These are phyloP conservation scores for Watsonalla binaria DNA, from an alignment of 2,888 invertebrate genomes.

Conservation along the genomic window DNA sequence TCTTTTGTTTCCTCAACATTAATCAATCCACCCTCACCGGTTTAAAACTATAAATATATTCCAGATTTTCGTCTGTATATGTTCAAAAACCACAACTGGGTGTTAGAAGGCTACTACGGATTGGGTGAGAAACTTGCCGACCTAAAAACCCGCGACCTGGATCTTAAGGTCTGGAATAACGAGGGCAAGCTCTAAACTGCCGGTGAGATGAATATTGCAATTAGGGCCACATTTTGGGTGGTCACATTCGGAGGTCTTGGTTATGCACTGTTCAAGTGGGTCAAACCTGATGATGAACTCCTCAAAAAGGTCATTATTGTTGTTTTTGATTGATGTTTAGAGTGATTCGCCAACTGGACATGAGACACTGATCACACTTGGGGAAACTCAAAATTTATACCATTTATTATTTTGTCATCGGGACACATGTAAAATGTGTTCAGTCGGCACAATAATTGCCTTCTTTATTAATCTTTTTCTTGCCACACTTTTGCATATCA, in stretches of 20 bases:
- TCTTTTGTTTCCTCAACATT: neutral
- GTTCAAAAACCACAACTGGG: conserved; percentile 80
- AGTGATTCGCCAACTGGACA: no score
- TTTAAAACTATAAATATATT: conserved; percentile 28
- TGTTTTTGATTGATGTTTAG: conserved; percentile 15
- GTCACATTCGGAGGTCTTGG: conserved; percentile 79
- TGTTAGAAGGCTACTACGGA: conserved; percentile 84
- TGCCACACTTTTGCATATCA: no score
- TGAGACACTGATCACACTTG: no score
- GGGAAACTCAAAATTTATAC: no score
- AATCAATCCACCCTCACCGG: neutral
- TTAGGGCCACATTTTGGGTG: conserved; percentile 79
- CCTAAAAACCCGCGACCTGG: conserved; percentile 70
- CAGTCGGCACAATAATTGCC: no score
- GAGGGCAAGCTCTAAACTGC: conserved; percentile 67
- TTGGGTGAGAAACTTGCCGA: conserved; percentile 82
- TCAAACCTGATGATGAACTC: conserved; percentile 76
- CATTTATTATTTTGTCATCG: no score
- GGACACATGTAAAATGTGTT: no score
- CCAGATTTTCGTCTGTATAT: conserved; percentile 85
- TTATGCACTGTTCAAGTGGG: conserved; percentile 78
- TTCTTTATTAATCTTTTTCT: no score
- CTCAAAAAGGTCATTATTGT: conserved; percentile 70
- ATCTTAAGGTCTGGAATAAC: conserved; percentile 77
- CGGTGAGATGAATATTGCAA: conserved; percentile 70